Percentiles rank a stretch among this genome's conserved stretches.
Evolutionary conservation across 2,888 invertebrate genomes (phyloP).

Genomic region (Hypsopygia costalis): DNA sequence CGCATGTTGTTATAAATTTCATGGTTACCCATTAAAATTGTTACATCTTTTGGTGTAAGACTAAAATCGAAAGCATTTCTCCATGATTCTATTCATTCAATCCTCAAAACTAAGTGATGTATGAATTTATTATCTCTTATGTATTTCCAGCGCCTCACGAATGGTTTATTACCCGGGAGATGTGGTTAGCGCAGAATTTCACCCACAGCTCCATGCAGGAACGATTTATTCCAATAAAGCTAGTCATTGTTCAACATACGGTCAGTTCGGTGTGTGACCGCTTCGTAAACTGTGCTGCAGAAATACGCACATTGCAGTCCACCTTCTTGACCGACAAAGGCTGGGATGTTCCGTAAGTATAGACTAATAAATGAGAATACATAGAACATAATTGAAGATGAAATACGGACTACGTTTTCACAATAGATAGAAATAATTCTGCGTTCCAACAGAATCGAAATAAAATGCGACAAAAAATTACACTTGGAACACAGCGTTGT

Average conservation of each 20-base stretch:
- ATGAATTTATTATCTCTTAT: background rate
- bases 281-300: slow-evolving; percentile 51
- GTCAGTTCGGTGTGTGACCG: slow-evolving; percentile 43
- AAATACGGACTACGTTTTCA: too few relatives aligned
- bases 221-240: slow-evolving; percentile 41
- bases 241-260: slow-evolving; percentile 60
- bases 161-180: slow-evolving; percentile 57
- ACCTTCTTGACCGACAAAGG: slow-evolving; percentile 25
- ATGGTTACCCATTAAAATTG: too few relatives aligned
- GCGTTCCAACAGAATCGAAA: too few relatives aligned
- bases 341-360: slow-evolving; percentile 46
- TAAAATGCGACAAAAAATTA: too few relatives aligned
- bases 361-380: background rate
- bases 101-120: too few relatives aligned
- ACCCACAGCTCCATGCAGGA: slow-evolving; percentile 19
- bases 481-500: too few relatives aligned
- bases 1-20: too few relatives aligned
- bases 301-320: slow-evolving; percentile 46
- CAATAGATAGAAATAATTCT: too few relatives aligned
- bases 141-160: slow-evolving; percentile 46
- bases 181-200: slow-evolving; percentile 50
- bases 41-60: too few relatives aligned
- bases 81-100: too few relatives aligned
- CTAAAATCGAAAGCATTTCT: too few relatives aligned
- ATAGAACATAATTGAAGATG: too few relatives aligned